Evolutionary conservation across 30 jellyfish, hydroid and myxozoan genomes (phyloP).

Genomic region (Euphysa ruthae): DNA sequence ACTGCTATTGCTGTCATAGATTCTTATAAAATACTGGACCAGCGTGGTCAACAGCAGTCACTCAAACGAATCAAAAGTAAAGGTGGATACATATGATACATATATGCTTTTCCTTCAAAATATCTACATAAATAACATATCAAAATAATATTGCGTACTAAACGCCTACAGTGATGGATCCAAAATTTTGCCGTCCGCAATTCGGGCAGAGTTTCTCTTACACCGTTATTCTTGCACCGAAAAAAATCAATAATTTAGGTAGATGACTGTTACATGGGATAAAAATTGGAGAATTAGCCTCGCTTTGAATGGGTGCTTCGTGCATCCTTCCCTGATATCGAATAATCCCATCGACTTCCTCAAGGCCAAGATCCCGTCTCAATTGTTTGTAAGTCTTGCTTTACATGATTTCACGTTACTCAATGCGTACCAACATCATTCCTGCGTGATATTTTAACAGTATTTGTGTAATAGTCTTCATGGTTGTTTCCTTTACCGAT

Average conservation of each 20-base stretch:
- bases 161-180: neutral
- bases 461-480: neutral
- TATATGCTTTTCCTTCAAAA: conserved; percentile 1
- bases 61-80: neutral
- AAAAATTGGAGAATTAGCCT: neutral
- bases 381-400: neutral
- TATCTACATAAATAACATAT: neutral
- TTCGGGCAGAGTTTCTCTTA: neutral
- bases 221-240: no score
- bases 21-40: neutral
- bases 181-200: neutral
- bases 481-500: neutral
- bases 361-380: neutral
- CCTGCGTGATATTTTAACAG: neutral
- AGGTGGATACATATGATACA: neutral
- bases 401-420: neutral
- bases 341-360: neutral
- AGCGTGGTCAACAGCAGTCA: conserved; percentile 1
- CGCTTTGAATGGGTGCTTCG: neutral
- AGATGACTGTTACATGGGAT: no score
- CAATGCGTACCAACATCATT: neutral
- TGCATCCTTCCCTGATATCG: neutral
- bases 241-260: no score
- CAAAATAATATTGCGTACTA: neutral
- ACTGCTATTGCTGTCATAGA: neutral